phyloP scores from a whole-genome alignment of 2,113 vertebrate genomes.

The Brachionichthys hirsutus region DNA sequence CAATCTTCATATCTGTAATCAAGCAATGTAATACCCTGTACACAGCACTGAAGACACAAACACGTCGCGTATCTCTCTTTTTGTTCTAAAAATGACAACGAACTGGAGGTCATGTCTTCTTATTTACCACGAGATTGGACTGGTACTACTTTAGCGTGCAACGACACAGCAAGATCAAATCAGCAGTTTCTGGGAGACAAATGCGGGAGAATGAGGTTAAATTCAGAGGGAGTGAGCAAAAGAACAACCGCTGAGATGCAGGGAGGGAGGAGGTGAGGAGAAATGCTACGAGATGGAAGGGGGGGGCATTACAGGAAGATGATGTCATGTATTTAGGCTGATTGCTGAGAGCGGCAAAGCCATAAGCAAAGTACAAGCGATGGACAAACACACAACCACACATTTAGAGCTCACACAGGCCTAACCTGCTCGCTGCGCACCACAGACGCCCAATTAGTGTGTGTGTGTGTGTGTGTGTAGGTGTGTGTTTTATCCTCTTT shows the following conservation, averaged over 20 bases:
- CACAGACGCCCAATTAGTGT: constrained; percentile 25
- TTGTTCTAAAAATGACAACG: no score
- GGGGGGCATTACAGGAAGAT: constrained; percentile 63
- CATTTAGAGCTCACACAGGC: constrained; percentile 56
- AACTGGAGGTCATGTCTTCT: no score
- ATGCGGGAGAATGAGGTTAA: constrained; percentile 38
- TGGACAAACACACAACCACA: constrained; percentile 55
- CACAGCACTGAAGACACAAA: no score
- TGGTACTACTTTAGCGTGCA: constrained; percentile 3
- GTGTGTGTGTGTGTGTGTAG: constrained; percentile 24
- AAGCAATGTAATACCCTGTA: no score
- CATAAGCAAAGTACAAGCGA: constrained; percentile 61
- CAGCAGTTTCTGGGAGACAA: constrained; percentile 55
- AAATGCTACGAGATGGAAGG: constrained; percentile 47
- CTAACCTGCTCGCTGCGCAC: constrained; percentile 46
- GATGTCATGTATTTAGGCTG: constrained; percentile 75
- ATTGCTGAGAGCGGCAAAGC: constrained; percentile 64
- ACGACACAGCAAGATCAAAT: constrained; percentile 61
- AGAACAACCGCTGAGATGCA: constrained; percentile 41
- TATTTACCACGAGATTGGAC: no score
- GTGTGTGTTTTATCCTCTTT: constrained; percentile 24
- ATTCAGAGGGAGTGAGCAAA: constrained; percentile 49
- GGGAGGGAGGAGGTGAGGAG: constrained; percentile 48
- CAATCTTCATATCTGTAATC: no score
- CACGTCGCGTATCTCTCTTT: no score